Conservation (phyloP, 2,113 vertebrate species). For the Porphyrio hochstetteri region DNA sequence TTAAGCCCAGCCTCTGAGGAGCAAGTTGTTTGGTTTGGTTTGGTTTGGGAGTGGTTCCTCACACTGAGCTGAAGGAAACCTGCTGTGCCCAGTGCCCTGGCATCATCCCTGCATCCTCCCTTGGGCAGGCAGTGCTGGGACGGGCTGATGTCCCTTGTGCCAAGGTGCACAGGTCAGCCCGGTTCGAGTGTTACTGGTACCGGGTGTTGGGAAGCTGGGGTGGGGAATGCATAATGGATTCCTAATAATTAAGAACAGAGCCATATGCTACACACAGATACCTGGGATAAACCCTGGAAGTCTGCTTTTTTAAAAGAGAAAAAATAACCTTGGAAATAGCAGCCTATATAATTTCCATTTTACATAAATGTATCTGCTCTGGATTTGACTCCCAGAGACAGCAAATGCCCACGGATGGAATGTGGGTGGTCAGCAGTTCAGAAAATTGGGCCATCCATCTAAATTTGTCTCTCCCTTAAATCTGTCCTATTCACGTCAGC, state of each 20-base stretch:
- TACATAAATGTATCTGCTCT: background rate
- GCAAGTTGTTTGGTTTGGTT: background rate
- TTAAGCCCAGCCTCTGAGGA: background rate
- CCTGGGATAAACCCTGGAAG: background rate
- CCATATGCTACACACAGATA: background rate
- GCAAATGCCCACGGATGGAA: constrained; percentile 1
- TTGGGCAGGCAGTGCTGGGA: background rate
- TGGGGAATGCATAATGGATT: background rate
- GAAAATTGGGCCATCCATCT: constrained; percentile 17
- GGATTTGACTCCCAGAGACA: background rate
- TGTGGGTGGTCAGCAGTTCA: constrained; percentile 38
- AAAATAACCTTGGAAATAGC: background rate
- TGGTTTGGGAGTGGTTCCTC: background rate
- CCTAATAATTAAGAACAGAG: background rate
- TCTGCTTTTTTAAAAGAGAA: background rate
- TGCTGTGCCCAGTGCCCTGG: background rate
- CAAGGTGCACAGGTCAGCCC: background rate
- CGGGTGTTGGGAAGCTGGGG: background rate
- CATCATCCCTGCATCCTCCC: background rate
- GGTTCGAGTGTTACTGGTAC: too few relatives aligned
- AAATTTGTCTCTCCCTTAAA: constrained; percentile 17
- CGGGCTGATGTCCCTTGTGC: background rate
- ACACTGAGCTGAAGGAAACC: background rate
- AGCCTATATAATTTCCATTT: background rate
- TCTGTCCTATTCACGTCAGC: background rate